These are phyloP conservation scores for Zapornia atra DNA, from an alignment of 2,113 vertebrate genomes.

Conservation along the genomic window DNA sequence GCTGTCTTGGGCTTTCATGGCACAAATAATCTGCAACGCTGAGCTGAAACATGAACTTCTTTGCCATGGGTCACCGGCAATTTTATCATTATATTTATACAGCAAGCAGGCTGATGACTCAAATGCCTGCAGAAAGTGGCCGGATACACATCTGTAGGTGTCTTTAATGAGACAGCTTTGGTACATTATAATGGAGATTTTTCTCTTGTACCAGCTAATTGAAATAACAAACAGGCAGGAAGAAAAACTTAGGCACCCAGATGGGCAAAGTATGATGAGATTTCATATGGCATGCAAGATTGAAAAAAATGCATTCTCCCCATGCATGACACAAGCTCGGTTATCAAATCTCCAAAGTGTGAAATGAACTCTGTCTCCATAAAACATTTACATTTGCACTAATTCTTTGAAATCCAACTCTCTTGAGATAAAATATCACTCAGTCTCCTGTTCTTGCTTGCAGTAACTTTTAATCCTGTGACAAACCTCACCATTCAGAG, in stretches of 20 bases:
- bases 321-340: background rate
- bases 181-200: background rate
- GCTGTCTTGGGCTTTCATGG: slow-evolving; percentile 25
- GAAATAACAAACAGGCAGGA: background rate
- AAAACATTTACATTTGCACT: background rate
- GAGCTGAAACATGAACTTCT: slow-evolving; percentile 62
- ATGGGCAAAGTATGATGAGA: background rate
- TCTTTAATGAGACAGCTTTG: slow-evolving; percentile 32
- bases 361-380: background rate
- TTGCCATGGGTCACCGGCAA: slow-evolving; percentile 57
- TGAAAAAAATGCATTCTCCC: background rate
- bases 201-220: background rate
- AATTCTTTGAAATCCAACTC: background rate
- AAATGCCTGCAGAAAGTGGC: background rate
- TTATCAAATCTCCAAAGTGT: background rate
- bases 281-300: background rate
- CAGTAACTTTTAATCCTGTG: background rate
- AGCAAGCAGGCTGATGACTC: background rate
- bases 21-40: slow-evolving; percentile 44
- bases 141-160: background rate
- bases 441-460: background rate
- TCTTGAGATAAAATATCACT: background rate
- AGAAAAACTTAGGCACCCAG: background rate
- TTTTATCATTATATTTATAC: slow-evolving; percentile 56
- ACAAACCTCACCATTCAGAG: background rate